Conservation (phyloP, 2,113 vertebrate species). For the Nibea coibor region DNA sequence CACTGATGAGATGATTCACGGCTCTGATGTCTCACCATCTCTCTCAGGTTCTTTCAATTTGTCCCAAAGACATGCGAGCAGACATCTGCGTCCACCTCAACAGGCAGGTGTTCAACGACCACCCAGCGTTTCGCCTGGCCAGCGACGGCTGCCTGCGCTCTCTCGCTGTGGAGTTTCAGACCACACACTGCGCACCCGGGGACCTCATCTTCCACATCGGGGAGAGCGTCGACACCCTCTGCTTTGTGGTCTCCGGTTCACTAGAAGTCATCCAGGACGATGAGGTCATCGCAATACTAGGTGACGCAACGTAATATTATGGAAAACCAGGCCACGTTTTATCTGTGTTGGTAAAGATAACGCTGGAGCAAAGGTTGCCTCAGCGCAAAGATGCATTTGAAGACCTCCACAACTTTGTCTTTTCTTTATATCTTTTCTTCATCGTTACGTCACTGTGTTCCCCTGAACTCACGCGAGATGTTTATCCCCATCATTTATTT, state of each 20-base stretch:
- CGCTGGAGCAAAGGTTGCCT: neutral
- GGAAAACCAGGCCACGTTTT: neutral
- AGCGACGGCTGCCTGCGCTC: constrained; percentile 97
- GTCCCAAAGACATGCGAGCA: constrained; percentile 99
- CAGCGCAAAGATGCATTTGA: neutral
- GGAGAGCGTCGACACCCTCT: constrained; percentile 97
- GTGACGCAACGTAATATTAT: constrained; percentile 76
- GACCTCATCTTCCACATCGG: constrained; percentile 99
- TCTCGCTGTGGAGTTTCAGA: constrained; percentile 97
- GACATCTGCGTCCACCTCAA: constrained; percentile 99
- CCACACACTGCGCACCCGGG: constrained; percentile 96
- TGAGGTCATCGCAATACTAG: constrained; percentile 97
- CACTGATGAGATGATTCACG: neutral
- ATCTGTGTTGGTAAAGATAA: constrained; percentile 7
- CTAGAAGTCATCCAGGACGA: constrained; percentile 99
- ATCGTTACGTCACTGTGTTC: too few species aligned
- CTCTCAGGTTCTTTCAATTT: constrained; percentile 94
- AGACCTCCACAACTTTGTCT: neutral
- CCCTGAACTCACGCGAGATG: neutral
- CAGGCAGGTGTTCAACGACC: constrained; percentile 97
- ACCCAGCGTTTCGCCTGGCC: constrained; percentile 96
- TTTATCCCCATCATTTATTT: neutral
- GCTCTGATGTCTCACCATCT: neutral
- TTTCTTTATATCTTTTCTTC: neutral
- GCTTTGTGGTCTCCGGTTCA: constrained; percentile 97